phyloP scores from a whole-genome alignment of 2,797 vertebrate genomes.

The Phrynocephalus guinanensis region DNA sequence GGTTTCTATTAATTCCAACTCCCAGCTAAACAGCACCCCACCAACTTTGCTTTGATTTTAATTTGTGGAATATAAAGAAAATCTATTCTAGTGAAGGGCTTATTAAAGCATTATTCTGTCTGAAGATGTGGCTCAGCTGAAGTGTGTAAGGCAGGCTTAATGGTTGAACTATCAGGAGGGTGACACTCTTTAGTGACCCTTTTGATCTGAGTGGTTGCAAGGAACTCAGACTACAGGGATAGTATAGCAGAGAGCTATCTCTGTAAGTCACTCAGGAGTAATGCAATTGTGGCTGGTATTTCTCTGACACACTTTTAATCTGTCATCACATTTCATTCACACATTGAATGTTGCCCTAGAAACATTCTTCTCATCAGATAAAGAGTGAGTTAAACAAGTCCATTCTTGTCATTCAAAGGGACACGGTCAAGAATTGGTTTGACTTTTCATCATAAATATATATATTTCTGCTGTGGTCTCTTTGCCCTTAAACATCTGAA shows the following conservation, averaged over 20 bases:
- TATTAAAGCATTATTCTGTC: conserved; percentile 61
- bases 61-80: conserved; percentile 39
- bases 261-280: neutral
- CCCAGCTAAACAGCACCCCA: conserved; percentile 49
- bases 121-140: conserved; percentile 57
- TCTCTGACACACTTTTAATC: conserved; percentile 4
- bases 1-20: conserved; percentile 46
- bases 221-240: conserved; percentile 14
- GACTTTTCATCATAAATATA: neutral
- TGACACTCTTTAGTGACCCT: conserved; percentile 35
- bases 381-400: neutral
- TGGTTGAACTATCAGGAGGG: conserved; percentile 22
- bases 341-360: neutral
- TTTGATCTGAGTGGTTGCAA: conserved; percentile 12
- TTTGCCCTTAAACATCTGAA: neutral
- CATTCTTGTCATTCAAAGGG: neutral
- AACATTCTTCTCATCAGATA: conserved; percentile 16
- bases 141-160: conserved; percentile 29
- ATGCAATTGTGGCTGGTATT: neutral
- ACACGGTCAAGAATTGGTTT: neutral
- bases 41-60: conserved; percentile 47
- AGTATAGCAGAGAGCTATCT: neutral
- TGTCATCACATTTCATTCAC: neutral
- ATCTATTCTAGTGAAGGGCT: conserved; percentile 56
- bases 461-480: neutral